phyloP scores from a whole-genome alignment of 2,113 vertebrate genomes.

The Cryptotis parvus region DNA sequence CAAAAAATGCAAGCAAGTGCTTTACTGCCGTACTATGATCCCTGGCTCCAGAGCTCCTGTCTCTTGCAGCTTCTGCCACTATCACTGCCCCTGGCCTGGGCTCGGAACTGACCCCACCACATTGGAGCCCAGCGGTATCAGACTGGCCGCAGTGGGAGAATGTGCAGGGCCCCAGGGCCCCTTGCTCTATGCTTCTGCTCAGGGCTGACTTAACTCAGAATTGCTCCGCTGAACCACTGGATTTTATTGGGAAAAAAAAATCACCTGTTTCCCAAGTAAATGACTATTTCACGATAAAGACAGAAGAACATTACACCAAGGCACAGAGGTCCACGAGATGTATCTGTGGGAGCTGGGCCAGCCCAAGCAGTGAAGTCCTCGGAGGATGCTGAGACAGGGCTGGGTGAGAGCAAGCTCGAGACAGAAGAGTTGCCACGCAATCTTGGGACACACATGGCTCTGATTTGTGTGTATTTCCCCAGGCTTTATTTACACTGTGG shows the following conservation, averaged over 20 bases:
- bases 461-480: background rate
- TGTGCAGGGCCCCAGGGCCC: background rate
- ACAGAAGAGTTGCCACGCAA: background rate
- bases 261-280: background rate
- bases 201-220: background rate
- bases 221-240: background rate
- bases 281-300: background rate
- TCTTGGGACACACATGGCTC: background rate
- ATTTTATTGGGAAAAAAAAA: background rate
- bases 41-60: background rate
- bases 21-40: too few species aligned
- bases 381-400: background rate
- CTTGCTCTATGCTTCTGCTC: background rate
- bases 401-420: background rate
- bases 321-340: background rate
- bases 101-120: background rate
- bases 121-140: background rate
- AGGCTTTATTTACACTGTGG: too few species aligned
- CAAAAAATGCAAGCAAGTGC: too few species aligned
- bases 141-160: background rate
- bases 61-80: background rate
- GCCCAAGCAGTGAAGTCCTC: too few species aligned
- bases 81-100: background rate
- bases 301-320: constrained; percentile 6
- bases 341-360: background rate